These are phyloP conservation scores for Charadrius vociferus DNA, from an alignment of 2,113 vertebrate species.

Conservation along the genomic window DNA sequence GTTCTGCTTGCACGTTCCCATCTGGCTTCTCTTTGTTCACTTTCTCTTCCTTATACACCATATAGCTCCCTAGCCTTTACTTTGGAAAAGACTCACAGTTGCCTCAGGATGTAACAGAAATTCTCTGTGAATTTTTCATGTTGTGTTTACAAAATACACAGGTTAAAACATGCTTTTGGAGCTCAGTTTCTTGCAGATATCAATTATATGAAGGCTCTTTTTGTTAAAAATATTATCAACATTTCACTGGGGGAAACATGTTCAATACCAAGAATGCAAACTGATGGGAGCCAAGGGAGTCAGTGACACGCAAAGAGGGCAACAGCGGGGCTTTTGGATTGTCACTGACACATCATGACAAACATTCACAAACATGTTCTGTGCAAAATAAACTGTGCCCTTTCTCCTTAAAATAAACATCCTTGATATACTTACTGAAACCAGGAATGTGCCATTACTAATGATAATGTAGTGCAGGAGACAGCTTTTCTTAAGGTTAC, in stretches of 20 bases:
- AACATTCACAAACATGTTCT: constrained; percentile 50
- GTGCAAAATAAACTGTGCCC: constrained; percentile 59
- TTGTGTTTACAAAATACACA: constrained; percentile 69
- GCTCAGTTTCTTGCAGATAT: constrained; percentile 40
- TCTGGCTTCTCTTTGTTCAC: constrained; percentile 48
- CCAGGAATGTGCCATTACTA: constrained; percentile 61
- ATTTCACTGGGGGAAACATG: not conserved
- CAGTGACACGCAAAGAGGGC: not conserved
- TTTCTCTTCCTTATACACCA: constrained; percentile 20
- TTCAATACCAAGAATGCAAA: constrained; percentile 27
- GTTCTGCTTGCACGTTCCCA: not conserved
- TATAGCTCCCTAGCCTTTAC: not conserved
- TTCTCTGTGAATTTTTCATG: constrained; percentile 65
- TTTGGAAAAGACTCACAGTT: constrained; percentile 35
- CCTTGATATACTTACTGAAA: constrained; percentile 48
- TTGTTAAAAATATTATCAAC: constrained; percentile 35
- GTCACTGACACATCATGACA: constrained; percentile 60
- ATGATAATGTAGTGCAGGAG: constrained; percentile 57
- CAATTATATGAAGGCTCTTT: constrained; percentile 19
- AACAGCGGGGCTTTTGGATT: not conserved
- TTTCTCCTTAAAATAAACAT: constrained; percentile 66
- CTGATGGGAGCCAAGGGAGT: constrained; percentile 6
- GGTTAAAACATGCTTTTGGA: constrained; percentile 61
- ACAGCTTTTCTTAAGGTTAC: constrained; percentile 47
- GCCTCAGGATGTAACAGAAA: constrained; percentile 64